Base-by-base conservation (phyloP, 53 echinoderm and acorn worm species). In the Mesocentrotus franciscanus region DNA sequence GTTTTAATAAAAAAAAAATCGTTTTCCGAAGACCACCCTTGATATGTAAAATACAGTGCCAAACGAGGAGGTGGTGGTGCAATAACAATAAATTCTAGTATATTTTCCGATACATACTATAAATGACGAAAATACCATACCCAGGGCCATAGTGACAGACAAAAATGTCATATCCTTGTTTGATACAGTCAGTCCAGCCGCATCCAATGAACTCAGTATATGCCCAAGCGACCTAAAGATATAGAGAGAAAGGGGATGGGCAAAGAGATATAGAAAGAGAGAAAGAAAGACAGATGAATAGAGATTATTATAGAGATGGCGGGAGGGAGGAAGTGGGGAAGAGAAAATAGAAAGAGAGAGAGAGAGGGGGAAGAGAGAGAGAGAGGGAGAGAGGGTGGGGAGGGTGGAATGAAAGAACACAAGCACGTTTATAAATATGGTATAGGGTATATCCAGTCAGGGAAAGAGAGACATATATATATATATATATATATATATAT, bases 111-210 rank as follows among this genome's bases (percentile, higher is more conserved):
- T 61, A 61, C 15, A 4, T 61, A 24, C 49, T 49, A 68, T 68
- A 24, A 68, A 68, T 22, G 4, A 26, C 17, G 1, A 61, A 17
- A 15, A 68, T 24, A 39, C 35, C 61, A 61, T 62, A 91, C 91
- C 91, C 68, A 30, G 91, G 91, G 4, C 91, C 91, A 20, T 91
- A 91, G 91, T 91, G 60, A 16, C 91, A 91, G 34, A 60, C 91
- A 61, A 91, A 34, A 36, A 61, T 61, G 29, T 91, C 91, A 18
- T n/a, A 91, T 60, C 66, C 64, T 11, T 22, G 6, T 20, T 18
- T 26, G 20, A 18, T 29, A 34, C 91, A 91, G 30, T 61, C 42
- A 62, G 91, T 62, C 61, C 64, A 62, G 11, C 91, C 91, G 24
- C 91, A 91, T 16, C 91, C 91, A 29, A 91, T 91, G 66, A 61